Conservation (phyloP, 2,888 invertebrate genomes). For the Leistus spinibarbis region DNA sequence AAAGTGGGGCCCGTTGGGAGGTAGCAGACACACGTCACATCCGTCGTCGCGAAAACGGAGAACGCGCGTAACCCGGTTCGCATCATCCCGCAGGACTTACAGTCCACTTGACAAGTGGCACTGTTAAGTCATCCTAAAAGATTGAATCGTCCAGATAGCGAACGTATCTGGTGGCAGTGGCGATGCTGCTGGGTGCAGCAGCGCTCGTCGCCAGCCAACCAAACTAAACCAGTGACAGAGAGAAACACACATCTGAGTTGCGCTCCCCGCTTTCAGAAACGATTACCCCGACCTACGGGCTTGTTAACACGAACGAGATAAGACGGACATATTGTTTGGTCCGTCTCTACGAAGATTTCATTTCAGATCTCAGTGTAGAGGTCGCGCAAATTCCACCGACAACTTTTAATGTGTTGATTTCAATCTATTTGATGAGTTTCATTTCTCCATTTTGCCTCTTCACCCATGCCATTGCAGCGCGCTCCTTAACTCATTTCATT, state of each 20-base stretch:
- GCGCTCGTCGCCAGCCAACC: background rate
- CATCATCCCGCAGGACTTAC: conserved; percentile 17
- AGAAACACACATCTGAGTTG: background rate
- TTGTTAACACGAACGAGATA: conserved; percentile 36
- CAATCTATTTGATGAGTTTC: conserved; percentile 42
- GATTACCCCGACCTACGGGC: conserved; percentile 15
- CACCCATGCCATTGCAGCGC: background rate
- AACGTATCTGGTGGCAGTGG: background rate
- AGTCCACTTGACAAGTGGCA: conserved; percentile 16
- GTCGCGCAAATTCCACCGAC: conserved; percentile 33
- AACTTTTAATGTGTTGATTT: conserved; percentile 42
- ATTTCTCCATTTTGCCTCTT: background rate
- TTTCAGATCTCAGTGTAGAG: conserved; percentile 39
- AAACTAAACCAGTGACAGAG: too few species aligned
- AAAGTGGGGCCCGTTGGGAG: background rate
- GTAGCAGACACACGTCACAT: background rate
- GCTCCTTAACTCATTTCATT: background rate
- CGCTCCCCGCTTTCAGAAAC: background rate
- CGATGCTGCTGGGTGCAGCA: background rate
- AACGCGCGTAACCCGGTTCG: background rate
- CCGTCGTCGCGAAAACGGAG: background rate
- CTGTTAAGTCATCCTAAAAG: conserved; percentile 20
- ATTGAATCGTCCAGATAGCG: conserved; percentile 9
- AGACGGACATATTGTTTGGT: conserved; percentile 38
- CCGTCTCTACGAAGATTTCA: conserved; percentile 38